phyloP scores from a whole-genome alignment of 1,140 invertebrate genomes.

The Arctopsyche grandis region DNA sequence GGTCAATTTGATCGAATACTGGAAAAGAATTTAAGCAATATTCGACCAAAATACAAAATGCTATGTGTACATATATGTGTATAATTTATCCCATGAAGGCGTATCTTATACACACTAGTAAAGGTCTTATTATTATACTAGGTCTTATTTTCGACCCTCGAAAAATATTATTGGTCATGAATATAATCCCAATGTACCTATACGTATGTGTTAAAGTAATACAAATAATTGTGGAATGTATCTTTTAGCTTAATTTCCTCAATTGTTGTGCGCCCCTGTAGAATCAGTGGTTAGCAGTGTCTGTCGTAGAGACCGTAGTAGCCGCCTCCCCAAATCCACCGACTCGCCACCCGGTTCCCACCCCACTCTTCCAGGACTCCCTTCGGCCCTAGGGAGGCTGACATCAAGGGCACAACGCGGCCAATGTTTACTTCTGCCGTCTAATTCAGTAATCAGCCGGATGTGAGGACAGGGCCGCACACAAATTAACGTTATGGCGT shows the following conservation, averaged over 20 bases:
- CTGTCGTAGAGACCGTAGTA: conserved; percentile 41
- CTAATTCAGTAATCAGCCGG: conserved; percentile 41
- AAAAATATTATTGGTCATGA: too few relatives aligned
- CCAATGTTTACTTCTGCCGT: conserved; percentile 42
- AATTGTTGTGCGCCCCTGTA: neutral
- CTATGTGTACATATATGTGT: too few relatives aligned
- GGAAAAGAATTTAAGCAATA: too few relatives aligned
- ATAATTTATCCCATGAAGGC: too few relatives aligned
- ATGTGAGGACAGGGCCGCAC: neutral
- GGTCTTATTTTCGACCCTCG: too few relatives aligned
- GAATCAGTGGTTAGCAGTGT: conserved; percentile 23
- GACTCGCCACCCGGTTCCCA: neutral
- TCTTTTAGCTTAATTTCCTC: too few relatives aligned
- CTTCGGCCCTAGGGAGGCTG: conserved; percentile 1
- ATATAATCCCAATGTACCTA: too few relatives aligned
- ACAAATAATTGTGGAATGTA: too few relatives aligned
- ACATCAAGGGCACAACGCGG: conserved; percentile 32
- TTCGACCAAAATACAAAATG: too few relatives aligned
- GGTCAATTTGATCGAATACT: too few relatives aligned
- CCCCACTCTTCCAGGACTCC: neutral
- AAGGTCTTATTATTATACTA: too few relatives aligned
- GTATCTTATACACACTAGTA: too few relatives aligned
- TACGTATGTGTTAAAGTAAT: neutral
- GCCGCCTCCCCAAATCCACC: neutral
- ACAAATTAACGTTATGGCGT: neutral